Conservation (phyloP, 2,888 invertebrate genomes). For the Sphaeridia pumilis region DNA sequence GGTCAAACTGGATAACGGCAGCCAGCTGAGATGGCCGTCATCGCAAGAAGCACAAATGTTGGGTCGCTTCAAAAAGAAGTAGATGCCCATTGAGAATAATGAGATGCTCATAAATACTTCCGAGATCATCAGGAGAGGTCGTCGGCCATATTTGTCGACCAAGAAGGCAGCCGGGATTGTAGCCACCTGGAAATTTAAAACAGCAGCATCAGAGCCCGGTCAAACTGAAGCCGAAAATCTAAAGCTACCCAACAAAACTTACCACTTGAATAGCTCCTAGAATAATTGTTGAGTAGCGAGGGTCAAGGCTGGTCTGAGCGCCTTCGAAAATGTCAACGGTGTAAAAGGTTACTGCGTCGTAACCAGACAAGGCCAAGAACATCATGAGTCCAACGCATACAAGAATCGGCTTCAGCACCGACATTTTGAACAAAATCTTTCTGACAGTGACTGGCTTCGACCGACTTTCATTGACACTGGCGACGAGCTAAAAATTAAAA, state of each 20-base stretch:
- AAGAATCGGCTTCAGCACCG: slow-evolving; percentile 23
- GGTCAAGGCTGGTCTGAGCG: slow-evolving; percentile 24
- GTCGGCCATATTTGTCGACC: slow-evolving; percentile 29
- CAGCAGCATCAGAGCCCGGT: not conserved
- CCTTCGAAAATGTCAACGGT: slow-evolving; percentile 30
- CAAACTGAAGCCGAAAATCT: not conserved
- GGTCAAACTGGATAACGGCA: slow-evolving; percentile 26
- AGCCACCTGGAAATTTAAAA: slow-evolving; percentile 18
- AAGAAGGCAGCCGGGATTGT: slow-evolving; percentile 29
- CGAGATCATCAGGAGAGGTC: slow-evolving; percentile 29
- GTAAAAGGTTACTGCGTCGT: slow-evolving; percentile 29
- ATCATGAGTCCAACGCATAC: slow-evolving; percentile 28
- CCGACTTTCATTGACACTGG: slow-evolving; percentile 24
- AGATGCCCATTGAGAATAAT: slow-evolving; percentile 22
- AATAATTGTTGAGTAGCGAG: slow-evolving; percentile 25
- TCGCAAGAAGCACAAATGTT: slow-evolving; percentile 5
- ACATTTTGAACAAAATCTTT: slow-evolving; percentile 18
- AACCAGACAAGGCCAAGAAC: slow-evolving; percentile 26
- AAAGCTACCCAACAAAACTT: not conserved
- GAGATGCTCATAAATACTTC: slow-evolving; percentile 25
- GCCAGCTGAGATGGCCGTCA: slow-evolving; percentile 17
- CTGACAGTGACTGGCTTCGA: slow-evolving; percentile 18
- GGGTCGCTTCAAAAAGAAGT: slow-evolving; percentile 21
- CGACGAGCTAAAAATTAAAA: slow-evolving; percentile 19
- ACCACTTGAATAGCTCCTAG: slow-evolving; percentile 31